phyloP scores from a whole-genome alignment of 2,113 vertebrate genomes.

The Drymodes brunneopygia region DNA sequence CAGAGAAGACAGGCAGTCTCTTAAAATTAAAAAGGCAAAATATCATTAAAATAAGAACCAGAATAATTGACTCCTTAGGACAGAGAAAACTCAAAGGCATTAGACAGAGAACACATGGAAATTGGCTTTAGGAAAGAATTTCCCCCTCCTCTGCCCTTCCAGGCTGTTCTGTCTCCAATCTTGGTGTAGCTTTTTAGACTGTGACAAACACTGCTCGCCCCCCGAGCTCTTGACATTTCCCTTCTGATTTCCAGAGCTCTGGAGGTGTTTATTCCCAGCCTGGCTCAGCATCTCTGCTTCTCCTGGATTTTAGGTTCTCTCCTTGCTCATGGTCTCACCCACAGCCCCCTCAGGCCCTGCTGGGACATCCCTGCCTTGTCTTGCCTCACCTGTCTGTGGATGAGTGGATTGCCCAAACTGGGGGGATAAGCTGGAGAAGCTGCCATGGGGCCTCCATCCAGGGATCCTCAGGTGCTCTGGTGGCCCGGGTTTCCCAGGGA shows the following conservation, averaged over 20 bases:
- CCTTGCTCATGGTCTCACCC: neutral
- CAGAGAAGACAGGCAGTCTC: neutral
- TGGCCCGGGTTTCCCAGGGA: neutral
- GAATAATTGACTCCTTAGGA: neutral
- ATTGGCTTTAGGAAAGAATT: neutral
- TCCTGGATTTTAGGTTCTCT: neutral
- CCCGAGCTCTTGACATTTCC: neutral
- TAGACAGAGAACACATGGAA: neutral
- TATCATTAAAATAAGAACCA: neutral
- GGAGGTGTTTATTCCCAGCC: neutral
- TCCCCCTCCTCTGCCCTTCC: neutral
- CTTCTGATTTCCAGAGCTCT: neutral
- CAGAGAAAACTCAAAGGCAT: neutral
- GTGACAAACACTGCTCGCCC: neutral
- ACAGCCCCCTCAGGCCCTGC: fast-evolving
- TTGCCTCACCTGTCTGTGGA: too few relatives aligned
- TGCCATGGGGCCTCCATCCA: neutral
- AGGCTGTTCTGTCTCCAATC: neutral
- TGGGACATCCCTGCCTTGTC: neutral
- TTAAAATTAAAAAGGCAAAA: constrained; percentile 25
- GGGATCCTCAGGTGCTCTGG: neutral
- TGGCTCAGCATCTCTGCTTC: neutral
- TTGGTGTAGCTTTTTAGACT: neutral
- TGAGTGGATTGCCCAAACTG: neutral
- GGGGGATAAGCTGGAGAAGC: neutral